Conservation (phyloP, 2,113 vertebrate species). For the Thamnophis sirtalis region DNA sequence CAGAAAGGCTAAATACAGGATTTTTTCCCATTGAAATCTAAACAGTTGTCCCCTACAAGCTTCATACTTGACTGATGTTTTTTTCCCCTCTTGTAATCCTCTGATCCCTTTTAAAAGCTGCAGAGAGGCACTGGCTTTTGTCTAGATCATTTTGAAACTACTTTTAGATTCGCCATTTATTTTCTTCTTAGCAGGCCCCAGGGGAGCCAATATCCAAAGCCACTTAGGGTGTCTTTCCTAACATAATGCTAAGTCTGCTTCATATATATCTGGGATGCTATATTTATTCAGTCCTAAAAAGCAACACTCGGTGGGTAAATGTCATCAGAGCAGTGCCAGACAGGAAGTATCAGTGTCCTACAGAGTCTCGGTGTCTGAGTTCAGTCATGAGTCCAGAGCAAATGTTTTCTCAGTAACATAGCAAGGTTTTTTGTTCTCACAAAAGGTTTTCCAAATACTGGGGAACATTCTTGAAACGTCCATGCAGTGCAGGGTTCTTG, state of each 20-base stretch:
- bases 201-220: constrained; percentile 8
- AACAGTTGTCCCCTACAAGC: not conserved
- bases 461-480: not conserved
- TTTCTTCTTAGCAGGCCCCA: constrained; percentile 3
- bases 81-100: not conserved
- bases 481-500: not conserved
- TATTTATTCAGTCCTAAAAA: constrained; percentile 2
- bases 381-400: not conserved
- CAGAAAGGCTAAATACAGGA: not conserved
- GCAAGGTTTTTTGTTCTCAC: constrained; percentile 18
- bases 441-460: constrained; percentile 20
- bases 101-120: not conserved
- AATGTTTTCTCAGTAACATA: not conserved
- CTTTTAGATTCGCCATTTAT: not conserved
- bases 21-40: not conserved
- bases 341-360: constrained; percentile 16
- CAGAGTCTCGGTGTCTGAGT: not conserved
- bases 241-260: constrained; percentile 16
- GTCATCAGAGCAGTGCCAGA: not conserved
- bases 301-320: not conserved
- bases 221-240: constrained; percentile 14
- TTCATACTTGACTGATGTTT: not conserved
- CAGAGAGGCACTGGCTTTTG: constrained; percentile 23
- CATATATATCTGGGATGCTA: not conserved
- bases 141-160: not conserved